phyloP scores from a whole-genome alignment of 1,140 invertebrate genomes.

The Pissodes strobi region DNA sequence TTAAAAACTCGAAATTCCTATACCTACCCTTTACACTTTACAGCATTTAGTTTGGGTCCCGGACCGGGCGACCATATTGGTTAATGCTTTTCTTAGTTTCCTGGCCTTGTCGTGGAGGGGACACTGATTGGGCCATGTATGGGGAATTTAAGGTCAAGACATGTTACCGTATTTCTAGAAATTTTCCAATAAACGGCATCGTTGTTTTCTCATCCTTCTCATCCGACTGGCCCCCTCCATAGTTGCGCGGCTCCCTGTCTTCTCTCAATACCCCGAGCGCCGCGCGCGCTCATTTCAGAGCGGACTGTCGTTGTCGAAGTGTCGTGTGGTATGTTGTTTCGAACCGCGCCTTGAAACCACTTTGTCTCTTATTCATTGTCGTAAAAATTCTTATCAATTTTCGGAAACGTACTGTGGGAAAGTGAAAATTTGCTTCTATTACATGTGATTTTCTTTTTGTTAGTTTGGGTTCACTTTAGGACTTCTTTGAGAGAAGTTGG shows the following conservation, averaged over 20 bases:
- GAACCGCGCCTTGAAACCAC: slow-evolving; percentile 28
- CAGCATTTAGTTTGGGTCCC: too few species aligned
- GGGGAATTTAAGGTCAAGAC: too few species aligned
- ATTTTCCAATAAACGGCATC: not conserved
- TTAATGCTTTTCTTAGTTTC: too few species aligned
- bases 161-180: not conserved
- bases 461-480: not conserved
- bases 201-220: slow-evolving; percentile 11
- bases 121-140: too few species aligned
- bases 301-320: not conserved
- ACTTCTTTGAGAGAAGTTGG: not conserved
- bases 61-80: too few species aligned
- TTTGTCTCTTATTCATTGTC: slow-evolving; percentile 19
- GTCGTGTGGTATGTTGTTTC: not conserved
- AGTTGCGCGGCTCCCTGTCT: not conserved
- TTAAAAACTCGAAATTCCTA: too few species aligned
- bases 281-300: slow-evolving; percentile 13
- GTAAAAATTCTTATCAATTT: not conserved
- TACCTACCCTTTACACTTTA: too few species aligned
- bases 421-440: not conserved
- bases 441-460: not conserved
- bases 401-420: not conserved
- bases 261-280: not conserved
- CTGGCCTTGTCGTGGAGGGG: too few species aligned
- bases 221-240: slow-evolving; percentile 21